Percentiles rank a stretch among this genome's conserved stretches.
Conservation (phyloP, 2,113 vertebrate species). For the Thymallus thymallus region DNA sequence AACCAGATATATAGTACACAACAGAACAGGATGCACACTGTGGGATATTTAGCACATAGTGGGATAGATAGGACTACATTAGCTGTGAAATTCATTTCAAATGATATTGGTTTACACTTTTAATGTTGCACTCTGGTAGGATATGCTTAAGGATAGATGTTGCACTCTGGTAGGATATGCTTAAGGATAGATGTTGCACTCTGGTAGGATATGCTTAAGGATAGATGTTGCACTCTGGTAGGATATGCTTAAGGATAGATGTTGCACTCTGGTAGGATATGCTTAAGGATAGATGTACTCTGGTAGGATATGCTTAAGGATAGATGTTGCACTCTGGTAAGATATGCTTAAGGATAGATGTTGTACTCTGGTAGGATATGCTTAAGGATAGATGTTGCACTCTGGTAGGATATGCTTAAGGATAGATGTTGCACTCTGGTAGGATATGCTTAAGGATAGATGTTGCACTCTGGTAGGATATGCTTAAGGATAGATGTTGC, state of each 20-base stretch:
- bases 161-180: too few species aligned
- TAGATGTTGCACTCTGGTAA: background rate
- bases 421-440: background rate
- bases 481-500: background rate
- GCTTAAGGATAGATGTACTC: too few species aligned
- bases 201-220: too few species aligned
- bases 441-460: background rate
- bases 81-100: background rate
- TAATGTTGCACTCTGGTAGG: background rate
- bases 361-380: background rate
- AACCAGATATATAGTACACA: too few species aligned
- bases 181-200: background rate
- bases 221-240: background rate
- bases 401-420: too few species aligned
- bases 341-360: background rate
- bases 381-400: background rate
- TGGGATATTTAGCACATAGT: too few species aligned
- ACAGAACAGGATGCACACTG: too few species aligned
- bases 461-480: background rate
- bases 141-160: background rate
- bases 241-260: background rate
- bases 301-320: too few species aligned
- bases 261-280: background rate
- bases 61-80: too few species aligned
- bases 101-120: background rate